phyloP scores from a whole-genome alignment of 2,888 invertebrate genomes.

The Drosophila quinaria region DNA sequence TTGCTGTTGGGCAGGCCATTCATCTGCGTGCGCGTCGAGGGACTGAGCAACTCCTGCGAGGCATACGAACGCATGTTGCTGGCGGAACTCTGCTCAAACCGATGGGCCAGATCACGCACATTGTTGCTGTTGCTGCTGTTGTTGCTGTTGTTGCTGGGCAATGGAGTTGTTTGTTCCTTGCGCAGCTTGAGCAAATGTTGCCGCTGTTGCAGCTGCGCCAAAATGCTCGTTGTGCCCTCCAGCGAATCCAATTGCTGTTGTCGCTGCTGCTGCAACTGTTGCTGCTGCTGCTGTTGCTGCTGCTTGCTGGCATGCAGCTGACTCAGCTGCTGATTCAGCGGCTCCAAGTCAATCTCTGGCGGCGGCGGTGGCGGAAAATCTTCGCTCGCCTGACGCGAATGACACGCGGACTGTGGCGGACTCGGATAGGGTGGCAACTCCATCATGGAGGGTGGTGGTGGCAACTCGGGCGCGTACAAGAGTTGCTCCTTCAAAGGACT shows the following conservation, averaged over 20 bases:
- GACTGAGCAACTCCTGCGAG: slow-evolving; percentile 83
- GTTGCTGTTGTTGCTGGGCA: not conserved
- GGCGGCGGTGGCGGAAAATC: slow-evolving; percentile 95
- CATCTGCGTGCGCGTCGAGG: slow-evolving; percentile 85
- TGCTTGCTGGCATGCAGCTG: slow-evolving; percentile 86
- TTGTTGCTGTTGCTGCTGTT: not conserved
- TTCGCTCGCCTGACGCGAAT: slow-evolving; percentile 94
- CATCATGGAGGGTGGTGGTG: slow-evolving; percentile 76
- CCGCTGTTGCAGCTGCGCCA: slow-evolving; percentile 83
- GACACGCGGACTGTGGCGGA: slow-evolving; percentile 91
- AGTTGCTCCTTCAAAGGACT: slow-evolving; percentile 87
- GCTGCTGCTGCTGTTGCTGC: slow-evolving; percentile 84
- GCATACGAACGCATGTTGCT: slow-evolving; percentile 81
- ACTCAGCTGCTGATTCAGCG: slow-evolving; percentile 88
- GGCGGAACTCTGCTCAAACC: slow-evolving; percentile 88
- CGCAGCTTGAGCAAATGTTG: slow-evolving; percentile 87
- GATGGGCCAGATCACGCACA: slow-evolving; percentile 93
- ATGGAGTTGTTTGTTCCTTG: slow-evolving; percentile 85
- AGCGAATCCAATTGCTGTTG: slow-evolving; percentile 2
- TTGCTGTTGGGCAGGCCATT: slow-evolving; percentile 85
- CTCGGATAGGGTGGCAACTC: slow-evolving; percentile 94
- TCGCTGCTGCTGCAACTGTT: slow-evolving; percentile 87
- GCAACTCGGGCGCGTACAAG: slow-evolving; percentile 30
- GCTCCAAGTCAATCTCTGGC: slow-evolving; percentile 89
- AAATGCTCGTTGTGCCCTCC: slow-evolving; percentile 1